phyloP scores from a whole-genome alignment of 30 jellyfish, hydroid and myxozoan species.

The Chironex yamaguchii region DNA sequence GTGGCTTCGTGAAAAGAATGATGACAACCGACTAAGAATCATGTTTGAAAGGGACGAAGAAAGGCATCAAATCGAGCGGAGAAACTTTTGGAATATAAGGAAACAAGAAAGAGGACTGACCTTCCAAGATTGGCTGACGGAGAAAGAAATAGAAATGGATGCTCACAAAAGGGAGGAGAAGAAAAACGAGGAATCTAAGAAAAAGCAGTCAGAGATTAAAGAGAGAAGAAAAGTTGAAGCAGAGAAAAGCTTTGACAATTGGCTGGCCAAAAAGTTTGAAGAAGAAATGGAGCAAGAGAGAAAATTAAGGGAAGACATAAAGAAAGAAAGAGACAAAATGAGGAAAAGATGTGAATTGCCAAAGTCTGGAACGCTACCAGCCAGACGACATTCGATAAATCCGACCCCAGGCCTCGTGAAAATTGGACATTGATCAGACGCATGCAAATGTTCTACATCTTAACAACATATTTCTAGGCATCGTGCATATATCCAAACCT shows the following conservation, averaged over 20 bases:
- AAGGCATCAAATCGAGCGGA: neutral
- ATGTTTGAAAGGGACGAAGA: neutral
- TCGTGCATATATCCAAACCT: too few species aligned
- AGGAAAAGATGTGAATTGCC: too few species aligned
- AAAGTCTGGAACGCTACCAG: too few species aligned
- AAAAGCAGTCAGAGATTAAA: neutral
- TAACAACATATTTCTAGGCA: too few species aligned
- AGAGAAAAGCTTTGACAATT: neutral
- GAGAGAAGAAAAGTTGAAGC: neutral
- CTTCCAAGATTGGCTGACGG: neutral
- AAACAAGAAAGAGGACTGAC: neutral
- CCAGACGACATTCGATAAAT: too few species aligned
- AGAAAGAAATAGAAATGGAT: neutral
- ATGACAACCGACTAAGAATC: neutral
- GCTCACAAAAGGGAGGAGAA: neutral
- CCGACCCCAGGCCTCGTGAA: too few species aligned
- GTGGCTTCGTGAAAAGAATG: neutral
- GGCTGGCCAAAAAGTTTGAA: neutral
- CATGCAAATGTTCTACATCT: too few species aligned
- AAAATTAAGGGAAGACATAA: neutral
- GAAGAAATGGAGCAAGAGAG: neutral
- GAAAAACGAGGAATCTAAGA: neutral
- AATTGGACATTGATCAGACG: too few species aligned
- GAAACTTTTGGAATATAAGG: neutral
- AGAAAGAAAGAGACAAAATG: neutral